Evolutionary conservation across 2,113 vertebrate genomes (phyloP).

Genomic region (Irena cyanogastra): DNA sequence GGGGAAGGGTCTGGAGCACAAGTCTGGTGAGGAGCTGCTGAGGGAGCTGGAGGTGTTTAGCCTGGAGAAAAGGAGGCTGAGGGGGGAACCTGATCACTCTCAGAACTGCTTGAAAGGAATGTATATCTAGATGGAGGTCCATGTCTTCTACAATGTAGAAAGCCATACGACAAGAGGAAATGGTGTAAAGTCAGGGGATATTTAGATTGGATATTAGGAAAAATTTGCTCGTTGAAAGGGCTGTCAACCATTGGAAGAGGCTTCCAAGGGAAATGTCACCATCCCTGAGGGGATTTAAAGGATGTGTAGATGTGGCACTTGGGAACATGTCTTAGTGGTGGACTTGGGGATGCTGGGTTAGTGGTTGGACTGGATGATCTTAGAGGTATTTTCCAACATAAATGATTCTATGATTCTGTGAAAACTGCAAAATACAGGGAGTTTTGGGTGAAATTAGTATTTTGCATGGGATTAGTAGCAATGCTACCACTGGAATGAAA

Average conservation of each 20-base stretch:
- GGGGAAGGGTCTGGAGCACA: neutral
- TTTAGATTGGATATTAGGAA: neutral
- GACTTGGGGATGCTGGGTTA: neutral
- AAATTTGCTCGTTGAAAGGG: neutral
- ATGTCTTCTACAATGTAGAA: neutral
- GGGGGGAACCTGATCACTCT: neutral
- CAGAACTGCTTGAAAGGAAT: neutral
- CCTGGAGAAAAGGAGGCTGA: neutral
- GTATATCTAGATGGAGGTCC: neutral
- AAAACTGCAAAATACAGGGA: neutral
- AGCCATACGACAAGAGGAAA: neutral
- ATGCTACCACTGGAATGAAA: neutral
- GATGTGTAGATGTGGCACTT: neutral
- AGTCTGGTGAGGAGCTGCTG: rapidly evolving
- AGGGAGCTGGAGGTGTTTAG: neutral
- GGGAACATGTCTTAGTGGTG: neutral
- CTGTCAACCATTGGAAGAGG: neutral
- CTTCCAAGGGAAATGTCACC: neutral
- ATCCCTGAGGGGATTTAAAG: neutral
- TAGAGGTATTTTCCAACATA: neutral
- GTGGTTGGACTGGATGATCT: neutral
- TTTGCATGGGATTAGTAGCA: neutral
- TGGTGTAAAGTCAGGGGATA: neutral
- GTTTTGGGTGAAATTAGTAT: neutral
- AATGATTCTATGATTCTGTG: neutral